phyloP scores from a whole-genome alignment of 2,888 invertebrate species.

The Mamestra brassicae region DNA sequence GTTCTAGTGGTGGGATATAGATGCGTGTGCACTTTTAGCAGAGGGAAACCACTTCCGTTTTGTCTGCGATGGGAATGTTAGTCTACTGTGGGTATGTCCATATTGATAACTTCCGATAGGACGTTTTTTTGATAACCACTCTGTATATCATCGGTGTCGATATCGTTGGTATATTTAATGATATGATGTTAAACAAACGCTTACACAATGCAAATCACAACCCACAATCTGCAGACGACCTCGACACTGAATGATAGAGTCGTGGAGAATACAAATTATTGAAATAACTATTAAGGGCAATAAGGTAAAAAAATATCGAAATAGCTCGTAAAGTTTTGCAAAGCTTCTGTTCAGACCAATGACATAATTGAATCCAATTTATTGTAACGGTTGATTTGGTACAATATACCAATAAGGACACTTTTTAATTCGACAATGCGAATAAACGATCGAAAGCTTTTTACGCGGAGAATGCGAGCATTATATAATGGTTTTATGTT shows the following conservation, averaged over 20 bases:
- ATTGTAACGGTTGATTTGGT: conserved; percentile 18
- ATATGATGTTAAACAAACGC: too few relatives aligned
- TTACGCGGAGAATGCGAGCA: neutral
- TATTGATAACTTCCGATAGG: neutral
- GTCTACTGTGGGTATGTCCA: neutral
- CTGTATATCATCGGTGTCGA: too few relatives aligned
- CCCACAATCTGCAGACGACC: neutral
- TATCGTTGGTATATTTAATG: too few relatives aligned
- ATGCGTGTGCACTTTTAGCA: conserved; percentile 14
- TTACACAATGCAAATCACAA: too few relatives aligned
- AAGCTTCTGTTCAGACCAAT: neutral
- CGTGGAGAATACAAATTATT: too few relatives aligned
- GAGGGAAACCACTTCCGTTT: neutral
- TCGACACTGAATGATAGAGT: too few relatives aligned
- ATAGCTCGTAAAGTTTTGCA: neutral
- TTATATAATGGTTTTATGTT: conserved; percentile 3
- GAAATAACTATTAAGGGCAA: neutral
- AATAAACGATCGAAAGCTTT: neutral
- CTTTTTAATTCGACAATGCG: conserved; percentile 2
- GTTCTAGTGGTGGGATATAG: neutral
- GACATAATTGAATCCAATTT: conserved; percentile 11
- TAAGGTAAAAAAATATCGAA: neutral
- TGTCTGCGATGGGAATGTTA: neutral
- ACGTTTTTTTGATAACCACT: neutral
- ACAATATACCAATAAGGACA: neutral